Evolutionary conservation across 2,113 vertebrate species (phyloP).

Genomic region (Tinamus guttatus): DNA sequence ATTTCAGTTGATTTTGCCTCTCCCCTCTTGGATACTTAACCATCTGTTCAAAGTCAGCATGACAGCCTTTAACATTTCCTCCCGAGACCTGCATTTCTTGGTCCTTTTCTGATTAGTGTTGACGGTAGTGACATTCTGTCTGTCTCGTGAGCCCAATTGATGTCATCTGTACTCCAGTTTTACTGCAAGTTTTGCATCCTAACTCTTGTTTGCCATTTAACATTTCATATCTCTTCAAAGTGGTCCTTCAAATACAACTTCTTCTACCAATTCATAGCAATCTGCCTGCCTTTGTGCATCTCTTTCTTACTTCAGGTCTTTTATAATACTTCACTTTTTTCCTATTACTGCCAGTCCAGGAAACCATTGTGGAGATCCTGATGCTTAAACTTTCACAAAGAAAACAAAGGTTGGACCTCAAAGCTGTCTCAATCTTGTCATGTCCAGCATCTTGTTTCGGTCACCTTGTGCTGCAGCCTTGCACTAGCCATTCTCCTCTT

Average conservation of each 20-base stretch:
- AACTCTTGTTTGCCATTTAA: neutral
- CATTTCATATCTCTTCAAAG: neutral
- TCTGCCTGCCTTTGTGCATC: neutral
- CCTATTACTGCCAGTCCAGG: neutral
- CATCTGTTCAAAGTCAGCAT: neutral
- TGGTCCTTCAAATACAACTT: neutral
- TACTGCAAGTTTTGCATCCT: neutral
- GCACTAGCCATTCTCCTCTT: neutral
- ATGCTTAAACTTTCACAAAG: neutral
- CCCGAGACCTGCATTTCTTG: neutral
- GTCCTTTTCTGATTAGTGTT: neutral
- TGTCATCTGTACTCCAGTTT: neutral
- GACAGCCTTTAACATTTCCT: neutral
- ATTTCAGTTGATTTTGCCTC: neutral
- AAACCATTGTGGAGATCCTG: neutral
- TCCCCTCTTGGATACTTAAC: neutral
- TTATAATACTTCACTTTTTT: neutral
- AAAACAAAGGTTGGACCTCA: neutral
- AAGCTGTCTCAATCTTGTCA: too few species aligned
- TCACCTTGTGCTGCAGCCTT: too few species aligned
- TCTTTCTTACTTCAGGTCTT: too few species aligned
- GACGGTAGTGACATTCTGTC: neutral
- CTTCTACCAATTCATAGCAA: too few species aligned
- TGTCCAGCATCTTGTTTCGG: too few species aligned
- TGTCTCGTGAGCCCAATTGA: neutral